A percentile compares a stretch with the other conserved stretches of the same genome.
These are phyloP conservation scores for Burhinus oedicnemus DNA, from an alignment of 2,113 vertebrate genomes.

Conservation along the genomic window DNA sequence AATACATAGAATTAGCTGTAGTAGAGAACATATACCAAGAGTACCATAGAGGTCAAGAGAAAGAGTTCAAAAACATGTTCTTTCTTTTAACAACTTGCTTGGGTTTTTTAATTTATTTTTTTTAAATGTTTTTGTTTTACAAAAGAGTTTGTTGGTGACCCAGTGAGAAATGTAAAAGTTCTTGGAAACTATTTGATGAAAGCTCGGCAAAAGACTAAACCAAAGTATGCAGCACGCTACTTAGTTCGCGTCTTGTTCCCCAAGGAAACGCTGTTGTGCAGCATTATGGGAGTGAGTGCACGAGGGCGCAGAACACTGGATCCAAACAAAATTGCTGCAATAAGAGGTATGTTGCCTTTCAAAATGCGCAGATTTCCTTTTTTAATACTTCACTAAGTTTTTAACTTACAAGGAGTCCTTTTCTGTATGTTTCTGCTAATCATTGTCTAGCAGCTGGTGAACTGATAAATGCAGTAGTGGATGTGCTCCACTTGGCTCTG, in stretches of 20 bases:
- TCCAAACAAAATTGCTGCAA: conserved; percentile 78
- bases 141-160: conserved; percentile 79
- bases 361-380: not conserved
- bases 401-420: not conserved
- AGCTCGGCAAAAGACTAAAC: conserved; percentile 70
- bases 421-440: not conserved
- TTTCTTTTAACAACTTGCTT: not conserved
- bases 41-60: not conserved
- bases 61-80: not conserved
- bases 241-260: conserved; percentile 76
- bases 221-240: conserved; percentile 73
- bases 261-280: conserved; percentile 63
- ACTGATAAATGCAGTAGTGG: not conserved
- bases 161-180: conserved; percentile 73
- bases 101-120: not conserved
- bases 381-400: not conserved
- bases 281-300: conserved; percentile 20
- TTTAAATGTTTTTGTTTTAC: conserved; percentile 1
- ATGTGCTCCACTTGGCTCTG: not conserved
- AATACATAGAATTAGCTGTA: not conserved
- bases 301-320: conserved; percentile 68
- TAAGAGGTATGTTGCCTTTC: conserved; percentile 76
- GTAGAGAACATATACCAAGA: not conserved
- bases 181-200: conserved; percentile 65
- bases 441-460: not conserved